Evolutionary conservation across 2,113 vertebrate genomes (phyloP).

Genomic region (Noturus placidus): DNA sequence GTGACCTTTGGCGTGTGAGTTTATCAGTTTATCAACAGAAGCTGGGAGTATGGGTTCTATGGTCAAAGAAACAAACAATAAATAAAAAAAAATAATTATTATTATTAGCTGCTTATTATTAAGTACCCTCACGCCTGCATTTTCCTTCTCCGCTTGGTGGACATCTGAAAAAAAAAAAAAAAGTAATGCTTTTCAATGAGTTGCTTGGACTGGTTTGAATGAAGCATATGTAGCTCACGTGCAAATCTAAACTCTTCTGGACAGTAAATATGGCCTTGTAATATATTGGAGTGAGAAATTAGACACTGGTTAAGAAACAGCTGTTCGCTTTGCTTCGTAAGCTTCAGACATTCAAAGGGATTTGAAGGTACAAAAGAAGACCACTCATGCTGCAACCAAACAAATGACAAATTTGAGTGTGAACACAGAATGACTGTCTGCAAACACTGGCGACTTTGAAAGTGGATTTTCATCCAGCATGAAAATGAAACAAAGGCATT

Average conservation of each 20-base stretch:
- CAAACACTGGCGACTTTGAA: background rate
- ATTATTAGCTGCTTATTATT: background rate
- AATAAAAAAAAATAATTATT: too few relatives aligned
- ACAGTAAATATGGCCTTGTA: constrained; percentile 41
- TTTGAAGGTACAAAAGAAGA: constrained; percentile 43
- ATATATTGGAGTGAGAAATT: constrained; percentile 42
- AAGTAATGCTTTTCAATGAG: background rate
- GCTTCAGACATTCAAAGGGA: constrained; percentile 49
- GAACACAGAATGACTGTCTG: background rate
- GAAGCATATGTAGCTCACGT: background rate
- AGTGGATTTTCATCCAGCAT: background rate
- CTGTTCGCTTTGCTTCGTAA: constrained; percentile 38
- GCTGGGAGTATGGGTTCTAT: background rate
- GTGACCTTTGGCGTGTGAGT: too few relatives aligned
- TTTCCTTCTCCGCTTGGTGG: background rate
- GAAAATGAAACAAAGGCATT: background rate
- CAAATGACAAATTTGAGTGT: constrained; percentile 9
- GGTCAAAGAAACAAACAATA: background rate
- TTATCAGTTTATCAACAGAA: background rate
- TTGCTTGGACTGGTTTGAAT: background rate
- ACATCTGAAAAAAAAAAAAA: background rate
- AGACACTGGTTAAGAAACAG: constrained; percentile 36
- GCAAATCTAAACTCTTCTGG: background rate
- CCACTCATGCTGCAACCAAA: constrained; percentile 20
- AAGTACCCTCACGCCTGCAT: background rate